Conservation (phyloP, 2,888 invertebrate species). For the Cosmia trapezina region DNA sequence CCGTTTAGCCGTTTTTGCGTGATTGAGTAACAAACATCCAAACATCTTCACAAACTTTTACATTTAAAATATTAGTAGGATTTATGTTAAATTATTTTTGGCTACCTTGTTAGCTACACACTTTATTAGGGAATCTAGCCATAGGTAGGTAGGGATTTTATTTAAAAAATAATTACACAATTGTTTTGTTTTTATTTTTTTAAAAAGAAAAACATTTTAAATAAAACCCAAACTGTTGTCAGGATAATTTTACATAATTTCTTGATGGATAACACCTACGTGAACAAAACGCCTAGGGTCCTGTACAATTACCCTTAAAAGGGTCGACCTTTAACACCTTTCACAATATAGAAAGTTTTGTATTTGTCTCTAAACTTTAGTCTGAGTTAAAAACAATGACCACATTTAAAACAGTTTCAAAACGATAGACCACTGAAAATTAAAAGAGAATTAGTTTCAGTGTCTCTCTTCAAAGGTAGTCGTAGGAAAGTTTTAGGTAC, state of each 20-base stretch:
- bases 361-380: slow-evolving; percentile 11
- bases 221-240: not conserved
- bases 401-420: slow-evolving; percentile 18
- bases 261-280: slow-evolving; percentile 3
- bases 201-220: not conserved
- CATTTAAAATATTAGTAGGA: too few species aligned
- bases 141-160: too few species aligned
- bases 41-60: too few species aligned
- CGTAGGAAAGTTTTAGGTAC: not conserved
- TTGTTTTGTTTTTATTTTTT: too few species aligned
- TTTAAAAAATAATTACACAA: not conserved
- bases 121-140: not conserved
- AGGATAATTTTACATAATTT: not conserved
- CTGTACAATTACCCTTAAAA: slow-evolving; percentile 34
- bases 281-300: slow-evolving; percentile 16
- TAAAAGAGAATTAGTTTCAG: not conserved
- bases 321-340: slow-evolving; percentile 27
- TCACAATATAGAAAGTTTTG: slow-evolving; percentile 27
- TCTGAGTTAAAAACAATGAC: slow-evolving; percentile 13
- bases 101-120: not conserved
- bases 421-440: not conserved
- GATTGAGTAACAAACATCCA: too few species aligned
- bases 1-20: too few species aligned
- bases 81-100: not conserved
- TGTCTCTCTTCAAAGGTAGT: not conserved